Conservation (phyloP, 2,113 vertebrate genomes). For the Apteryx owenii region DNA sequence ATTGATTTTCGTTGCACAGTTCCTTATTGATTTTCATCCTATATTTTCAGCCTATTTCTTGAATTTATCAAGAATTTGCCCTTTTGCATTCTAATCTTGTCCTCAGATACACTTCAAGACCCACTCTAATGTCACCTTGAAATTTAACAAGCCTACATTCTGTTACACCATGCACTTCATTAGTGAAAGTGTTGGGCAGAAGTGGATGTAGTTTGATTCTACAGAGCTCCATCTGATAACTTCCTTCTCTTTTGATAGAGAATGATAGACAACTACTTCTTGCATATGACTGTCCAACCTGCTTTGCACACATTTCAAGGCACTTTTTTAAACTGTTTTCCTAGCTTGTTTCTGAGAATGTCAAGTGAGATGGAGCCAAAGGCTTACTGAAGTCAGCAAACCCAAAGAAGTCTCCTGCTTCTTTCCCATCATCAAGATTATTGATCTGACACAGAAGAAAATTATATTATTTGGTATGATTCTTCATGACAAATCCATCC, state of each 20-base stretch:
- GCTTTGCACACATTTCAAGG: neutral
- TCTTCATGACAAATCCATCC: neutral
- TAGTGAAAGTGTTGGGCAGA: neutral
- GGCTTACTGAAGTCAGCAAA: neutral
- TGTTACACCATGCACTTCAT: neutral
- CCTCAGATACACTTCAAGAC: neutral
- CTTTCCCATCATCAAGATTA: neutral
- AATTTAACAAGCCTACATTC: neutral
- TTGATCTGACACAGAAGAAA: neutral
- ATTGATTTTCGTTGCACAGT: neutral
- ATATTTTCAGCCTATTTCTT: neutral
- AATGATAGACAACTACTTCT: neutral
- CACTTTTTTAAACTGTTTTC: neutral
- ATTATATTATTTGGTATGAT: neutral
- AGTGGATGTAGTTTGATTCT: neutral
- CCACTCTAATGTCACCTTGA: neutral
- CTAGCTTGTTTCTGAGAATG: neutral
- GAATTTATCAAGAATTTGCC: neutral
- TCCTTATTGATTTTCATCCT: slow-evolving; percentile 9
- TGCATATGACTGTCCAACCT: neutral
- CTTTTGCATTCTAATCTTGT: neutral
- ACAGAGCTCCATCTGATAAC: neutral
- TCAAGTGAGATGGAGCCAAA: neutral
- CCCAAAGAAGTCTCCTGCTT: neutral
- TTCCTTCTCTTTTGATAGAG: neutral